phyloP scores from a whole-genome alignment of 1,140 invertebrate genomes.

The Thalassaphorura encarpata region DNA sequence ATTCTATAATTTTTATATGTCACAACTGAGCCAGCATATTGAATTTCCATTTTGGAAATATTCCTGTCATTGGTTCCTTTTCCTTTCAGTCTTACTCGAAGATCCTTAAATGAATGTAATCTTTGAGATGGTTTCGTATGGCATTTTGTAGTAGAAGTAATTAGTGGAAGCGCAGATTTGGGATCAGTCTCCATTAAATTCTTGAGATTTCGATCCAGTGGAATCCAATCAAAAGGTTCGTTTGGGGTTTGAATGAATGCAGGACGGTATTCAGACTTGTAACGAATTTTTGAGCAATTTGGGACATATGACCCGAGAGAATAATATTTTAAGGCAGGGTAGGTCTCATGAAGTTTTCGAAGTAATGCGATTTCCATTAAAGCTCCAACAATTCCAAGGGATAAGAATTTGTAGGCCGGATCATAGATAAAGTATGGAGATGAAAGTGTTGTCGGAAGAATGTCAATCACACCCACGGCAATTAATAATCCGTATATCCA shows the following conservation, averaged over 20 bases:
- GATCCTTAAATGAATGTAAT: background rate
- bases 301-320: slow-evolving; percentile 99
- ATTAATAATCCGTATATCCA: slow-evolving; percentile 87
- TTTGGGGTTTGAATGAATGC: slow-evolving; percentile 90
- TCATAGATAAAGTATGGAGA: slow-evolving; percentile 99
- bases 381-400: slow-evolving; percentile 84
- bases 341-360: slow-evolving; percentile 45
- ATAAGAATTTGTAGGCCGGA: slow-evolving; percentile 76
- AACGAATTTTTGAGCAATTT: slow-evolving; percentile 92
- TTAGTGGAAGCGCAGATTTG: too few relatives aligned
- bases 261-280: slow-evolving; percentile 77
- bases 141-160: too few relatives aligned
- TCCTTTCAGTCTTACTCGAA: too few relatives aligned
- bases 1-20: background rate
- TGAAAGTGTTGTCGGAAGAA: slow-evolving; percentile 84
- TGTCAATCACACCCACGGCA: slow-evolving; percentile 92
- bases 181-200: slow-evolving; percentile 62
- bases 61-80: too few relatives aligned
- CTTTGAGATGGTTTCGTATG: too few relatives aligned
- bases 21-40: background rate
- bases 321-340: slow-evolving; percentile 67
- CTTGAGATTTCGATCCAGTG: slow-evolving; percentile 54
- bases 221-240: slow-evolving; percentile 80
- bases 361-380: slow-evolving; percentile 47
- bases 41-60: too few relatives aligned